These are phyloP conservation scores for Scarus forsteni DNA, from an alignment of 2,797 vertebrate species.

Conservation along the genomic window DNA sequence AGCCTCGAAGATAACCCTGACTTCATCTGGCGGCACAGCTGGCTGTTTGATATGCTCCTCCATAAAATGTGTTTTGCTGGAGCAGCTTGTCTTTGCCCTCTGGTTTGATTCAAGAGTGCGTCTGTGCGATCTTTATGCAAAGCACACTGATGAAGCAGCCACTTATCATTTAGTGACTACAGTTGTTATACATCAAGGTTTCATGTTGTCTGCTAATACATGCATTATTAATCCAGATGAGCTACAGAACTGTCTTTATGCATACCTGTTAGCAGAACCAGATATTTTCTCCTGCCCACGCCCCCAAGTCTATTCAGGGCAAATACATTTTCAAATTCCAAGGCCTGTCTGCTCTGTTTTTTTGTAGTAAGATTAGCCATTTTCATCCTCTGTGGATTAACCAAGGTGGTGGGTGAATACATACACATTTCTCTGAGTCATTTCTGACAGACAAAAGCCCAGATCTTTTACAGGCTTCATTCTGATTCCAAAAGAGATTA, in stretches of 20 bases:
- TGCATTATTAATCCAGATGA: constrained; percentile 75
- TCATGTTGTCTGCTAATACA: constrained; percentile 77
- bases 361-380: background rate
- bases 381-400: no score
- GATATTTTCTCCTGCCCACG: constrained; percentile 41
- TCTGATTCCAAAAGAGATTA: no score
- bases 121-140: constrained; percentile 73
- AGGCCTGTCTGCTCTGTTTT: background rate
- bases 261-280: constrained; percentile 52
- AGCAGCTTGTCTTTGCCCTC: constrained; percentile 50
- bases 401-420: no score
- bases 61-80: constrained; percentile 59
- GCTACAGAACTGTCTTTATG: constrained; percentile 49
- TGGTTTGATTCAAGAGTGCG: constrained; percentile 67
- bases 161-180: constrained; percentile 76
- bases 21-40: constrained; percentile 33
- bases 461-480: no score
- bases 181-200: constrained; percentile 74
- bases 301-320: constrained; percentile 16
- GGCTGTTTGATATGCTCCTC: constrained; percentile 65
- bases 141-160: constrained; percentile 73
- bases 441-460: no score
- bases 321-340: background rate
- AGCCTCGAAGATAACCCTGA: constrained; percentile 53
- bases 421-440: no score